Evolutionary conservation across 2,888 invertebrate species (phyloP).

Genomic region (Nesidiocoris tenuis): DNA sequence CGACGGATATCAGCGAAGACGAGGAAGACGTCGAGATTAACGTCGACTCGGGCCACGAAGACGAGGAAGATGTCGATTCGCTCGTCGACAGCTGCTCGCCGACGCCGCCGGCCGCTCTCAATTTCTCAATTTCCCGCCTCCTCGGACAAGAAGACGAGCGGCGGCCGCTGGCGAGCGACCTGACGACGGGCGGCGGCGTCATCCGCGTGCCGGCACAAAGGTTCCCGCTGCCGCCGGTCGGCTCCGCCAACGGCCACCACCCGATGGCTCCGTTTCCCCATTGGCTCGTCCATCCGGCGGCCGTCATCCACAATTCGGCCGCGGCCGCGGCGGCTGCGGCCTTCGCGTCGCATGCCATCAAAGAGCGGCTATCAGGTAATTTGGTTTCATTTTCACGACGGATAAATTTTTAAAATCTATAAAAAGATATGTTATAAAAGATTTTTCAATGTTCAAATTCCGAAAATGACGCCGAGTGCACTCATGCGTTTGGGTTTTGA

Average conservation of each 20-base stretch:
- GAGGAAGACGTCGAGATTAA: constrained; percentile 69
- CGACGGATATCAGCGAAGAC: constrained; percentile 44
- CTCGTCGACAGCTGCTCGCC: constrained; percentile 39
- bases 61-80: constrained; percentile 57
- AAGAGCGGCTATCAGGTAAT: constrained; percentile 76
- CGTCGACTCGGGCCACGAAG: constrained; percentile 66
- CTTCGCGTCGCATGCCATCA: constrained; percentile 77
- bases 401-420: background rate
- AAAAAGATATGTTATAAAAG: no score
- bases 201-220: constrained; percentile 70
- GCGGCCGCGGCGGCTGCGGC: constrained; percentile 60
- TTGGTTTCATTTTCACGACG: background rate
- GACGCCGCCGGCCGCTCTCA: constrained; percentile 58
- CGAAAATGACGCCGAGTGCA: no score
- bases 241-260: constrained; percentile 58
- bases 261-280: constrained; percentile 59
- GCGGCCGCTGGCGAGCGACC: constrained; percentile 57
- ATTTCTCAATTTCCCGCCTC: constrained; percentile 79
- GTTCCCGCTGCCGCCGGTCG: constrained; percentile 56
- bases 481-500: no score
- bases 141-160: constrained; percentile 61
- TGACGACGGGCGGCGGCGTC: constrained; percentile 64
- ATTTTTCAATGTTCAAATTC: no score
- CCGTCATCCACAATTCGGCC: constrained; percentile 52
- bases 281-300: constrained; percentile 63